Conservation (phyloP, 2,888 invertebrate species). For the Stenoptilia bipunctidactyla region DNA sequence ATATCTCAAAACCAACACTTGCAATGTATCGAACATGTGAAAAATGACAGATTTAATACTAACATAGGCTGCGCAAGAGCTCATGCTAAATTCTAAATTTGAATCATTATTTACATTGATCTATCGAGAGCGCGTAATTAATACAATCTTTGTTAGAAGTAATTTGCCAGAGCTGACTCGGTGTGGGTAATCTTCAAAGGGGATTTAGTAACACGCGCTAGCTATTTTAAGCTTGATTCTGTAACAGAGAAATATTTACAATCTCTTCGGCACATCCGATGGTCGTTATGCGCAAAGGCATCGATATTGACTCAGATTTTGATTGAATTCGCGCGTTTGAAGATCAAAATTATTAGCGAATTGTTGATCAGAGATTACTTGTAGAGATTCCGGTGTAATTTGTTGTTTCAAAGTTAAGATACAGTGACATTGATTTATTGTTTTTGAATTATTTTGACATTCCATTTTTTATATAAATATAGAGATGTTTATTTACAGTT, state of each 20-base stretch:
- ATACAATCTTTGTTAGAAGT: conserved; percentile 71
- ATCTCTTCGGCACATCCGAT: conserved; percentile 70
- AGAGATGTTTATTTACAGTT: no score
- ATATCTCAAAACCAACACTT: conserved; percentile 26
- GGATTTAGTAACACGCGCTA: conserved; percentile 70
- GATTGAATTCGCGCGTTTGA: conserved; percentile 46
- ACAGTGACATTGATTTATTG: no score
- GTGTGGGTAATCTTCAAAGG: conserved; percentile 71
- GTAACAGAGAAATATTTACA: conserved; percentile 72
- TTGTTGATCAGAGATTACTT: no score
- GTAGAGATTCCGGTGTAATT: no score
- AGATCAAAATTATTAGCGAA: conserved; percentile 6
- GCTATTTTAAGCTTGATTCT: conserved; percentile 68
- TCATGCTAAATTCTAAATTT: conserved; percentile 58
- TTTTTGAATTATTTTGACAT: no score
- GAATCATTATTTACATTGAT: conserved; percentile 62
- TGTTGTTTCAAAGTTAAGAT: no score
- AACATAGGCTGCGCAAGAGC: conserved; percentile 38
- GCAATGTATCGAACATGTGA: no score
- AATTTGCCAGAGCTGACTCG: conserved; percentile 71
- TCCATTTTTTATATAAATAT: no score
- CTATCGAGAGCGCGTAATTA: conserved; percentile 69
- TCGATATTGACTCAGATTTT: conserved; percentile 46
- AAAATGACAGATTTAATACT: conserved; percentile 59
- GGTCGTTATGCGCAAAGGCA: conserved; percentile 64